These are phyloP conservation scores for Cheilosia grossa DNA, from an alignment of 2,888 invertebrate genomes.

Conservation along the genomic window DNA sequence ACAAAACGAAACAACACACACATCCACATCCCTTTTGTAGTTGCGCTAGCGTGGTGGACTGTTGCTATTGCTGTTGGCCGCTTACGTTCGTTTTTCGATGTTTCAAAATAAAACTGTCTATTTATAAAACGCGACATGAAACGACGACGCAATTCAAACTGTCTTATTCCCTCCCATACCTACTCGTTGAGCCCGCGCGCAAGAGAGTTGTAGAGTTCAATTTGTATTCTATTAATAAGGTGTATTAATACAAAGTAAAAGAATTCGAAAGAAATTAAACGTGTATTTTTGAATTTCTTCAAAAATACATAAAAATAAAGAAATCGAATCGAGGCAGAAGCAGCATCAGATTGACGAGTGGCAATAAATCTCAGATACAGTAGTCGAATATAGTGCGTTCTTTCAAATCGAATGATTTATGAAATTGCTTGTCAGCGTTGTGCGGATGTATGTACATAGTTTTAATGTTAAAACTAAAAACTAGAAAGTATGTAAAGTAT, in stretches of 20 bases:
- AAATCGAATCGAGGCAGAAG: slow-evolving; percentile 49
- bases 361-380: slow-evolving; percentile 24
- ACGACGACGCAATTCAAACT: slow-evolving; percentile 75
- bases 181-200: slow-evolving; percentile 39
- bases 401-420: slow-evolving; percentile 76
- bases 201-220: slow-evolving; percentile 63
- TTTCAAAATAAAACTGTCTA: slow-evolving; percentile 74
- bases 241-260: slow-evolving; percentile 64
- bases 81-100: slow-evolving; percentile 47
- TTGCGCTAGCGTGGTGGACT: slow-evolving; percentile 21
- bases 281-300: slow-evolving; percentile 59
- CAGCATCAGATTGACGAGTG: slow-evolving; percentile 31
- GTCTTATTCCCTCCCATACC: slow-evolving; percentile 70
- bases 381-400: slow-evolving; percentile 63
- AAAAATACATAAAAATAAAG: slow-evolving; percentile 72
- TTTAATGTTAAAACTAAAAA: background rate
- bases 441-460: slow-evolving; percentile 11
- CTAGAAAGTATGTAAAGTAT: too few relatives aligned
- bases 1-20: slow-evolving; percentile 9
- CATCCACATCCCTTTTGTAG: slow-evolving; percentile 12
- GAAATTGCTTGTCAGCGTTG: slow-evolving; percentile 61
- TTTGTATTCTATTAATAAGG: slow-evolving; percentile 68
- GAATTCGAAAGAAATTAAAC: slow-evolving; percentile 62
- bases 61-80: slow-evolving; percentile 47
- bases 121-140: slow-evolving; percentile 70